These are phyloP conservation scores for Ptychoptera contaminata DNA, from an alignment of 2,888 invertebrate genomes.

Conservation along the genomic window DNA sequence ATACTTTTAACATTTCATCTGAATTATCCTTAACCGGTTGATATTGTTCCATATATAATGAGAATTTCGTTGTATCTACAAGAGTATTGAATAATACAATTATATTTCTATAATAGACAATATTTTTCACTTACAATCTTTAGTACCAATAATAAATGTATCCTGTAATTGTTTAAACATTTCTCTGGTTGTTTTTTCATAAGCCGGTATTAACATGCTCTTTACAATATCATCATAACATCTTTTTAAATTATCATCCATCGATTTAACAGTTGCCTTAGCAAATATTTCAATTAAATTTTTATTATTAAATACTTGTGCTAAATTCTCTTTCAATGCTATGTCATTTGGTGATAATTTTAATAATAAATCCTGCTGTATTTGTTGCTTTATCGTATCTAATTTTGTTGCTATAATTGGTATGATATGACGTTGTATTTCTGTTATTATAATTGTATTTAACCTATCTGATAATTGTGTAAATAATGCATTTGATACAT, in stretches of 20 bases:
- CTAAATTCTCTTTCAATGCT: constrained; percentile 62
- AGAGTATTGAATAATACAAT: constrained; percentile 6
- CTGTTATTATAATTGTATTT: constrained; percentile 37
- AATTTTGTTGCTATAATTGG: constrained; percentile 48
- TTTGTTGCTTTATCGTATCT: constrained; percentile 55
- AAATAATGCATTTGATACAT: constrained; percentile 37
- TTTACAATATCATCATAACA: constrained; percentile 65
- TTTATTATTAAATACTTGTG: constrained; percentile 66
- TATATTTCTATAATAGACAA: neutral
- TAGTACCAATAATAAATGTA: constrained; percentile 73
- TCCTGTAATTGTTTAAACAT: constrained; percentile 85
- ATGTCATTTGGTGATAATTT: constrained; percentile 58
- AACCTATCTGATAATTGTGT: constrained; percentile 36
- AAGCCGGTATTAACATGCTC: constrained; percentile 62
- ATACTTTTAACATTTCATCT: constrained; percentile 24
- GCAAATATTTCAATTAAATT: constrained; percentile 60
- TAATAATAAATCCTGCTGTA: constrained; percentile 56
- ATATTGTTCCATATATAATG: constrained; percentile 32
- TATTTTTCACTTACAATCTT: constrained; percentile 56
- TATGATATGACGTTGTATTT: constrained; percentile 37
- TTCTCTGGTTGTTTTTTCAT: constrained; percentile 71
- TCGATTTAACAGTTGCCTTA: constrained; percentile 45
- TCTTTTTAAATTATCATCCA: constrained; percentile 57
- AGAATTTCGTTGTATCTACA: constrained; percentile 36
- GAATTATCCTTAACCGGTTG: constrained; percentile 24